These are phyloP conservation scores for Tiliacea aurago DNA, from an alignment of 2,888 invertebrate species.

Conservation along the genomic window DNA sequence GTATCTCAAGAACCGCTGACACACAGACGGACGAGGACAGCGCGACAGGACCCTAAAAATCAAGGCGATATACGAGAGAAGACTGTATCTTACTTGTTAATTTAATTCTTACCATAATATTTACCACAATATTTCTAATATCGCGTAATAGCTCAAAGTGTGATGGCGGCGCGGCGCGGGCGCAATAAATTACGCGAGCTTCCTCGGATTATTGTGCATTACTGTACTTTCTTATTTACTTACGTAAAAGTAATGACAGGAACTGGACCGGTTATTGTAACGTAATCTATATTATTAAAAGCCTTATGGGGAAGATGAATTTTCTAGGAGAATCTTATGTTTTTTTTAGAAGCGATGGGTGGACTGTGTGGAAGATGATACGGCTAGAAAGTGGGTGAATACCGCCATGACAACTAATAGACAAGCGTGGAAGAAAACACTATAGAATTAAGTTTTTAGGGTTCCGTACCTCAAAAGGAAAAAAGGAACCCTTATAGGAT, in stretches of 20 bases:
- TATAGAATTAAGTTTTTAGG: too few species aligned
- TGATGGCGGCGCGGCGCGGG: conserved; percentile 32
- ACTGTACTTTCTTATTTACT: conserved; percentile 58
- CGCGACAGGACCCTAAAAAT: too few species aligned
- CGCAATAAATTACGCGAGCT: conserved; percentile 38
- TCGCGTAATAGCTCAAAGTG: conserved; percentile 29
- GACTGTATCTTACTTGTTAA: background rate
- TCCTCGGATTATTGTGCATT: conserved; percentile 43
- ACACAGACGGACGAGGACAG: too few species aligned
- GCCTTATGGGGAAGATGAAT: conserved; percentile 17
- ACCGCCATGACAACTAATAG: too few species aligned
- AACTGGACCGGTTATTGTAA: conserved; percentile 45
- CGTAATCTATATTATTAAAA: conserved; percentile 37
- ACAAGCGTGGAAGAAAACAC: too few species aligned
- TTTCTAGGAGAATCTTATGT: background rate
- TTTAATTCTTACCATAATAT: conserved; percentile 1
- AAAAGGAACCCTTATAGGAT: too few species aligned
- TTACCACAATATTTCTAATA: background rate
- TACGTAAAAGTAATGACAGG: conserved; percentile 54
- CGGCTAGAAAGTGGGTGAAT: too few species aligned
- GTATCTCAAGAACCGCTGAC: too few species aligned
- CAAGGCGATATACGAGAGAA: too few species aligned
- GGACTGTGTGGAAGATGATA: too few species aligned
- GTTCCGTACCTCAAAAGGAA: too few species aligned
- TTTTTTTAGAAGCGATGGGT: background rate